A percentile compares a stretch with the other conserved stretches of the same genome.
These are phyloP conservation scores for Telmatherina bonti DNA, from an alignment of 2,797 vertebrate genomes.

Conservation along the genomic window DNA sequence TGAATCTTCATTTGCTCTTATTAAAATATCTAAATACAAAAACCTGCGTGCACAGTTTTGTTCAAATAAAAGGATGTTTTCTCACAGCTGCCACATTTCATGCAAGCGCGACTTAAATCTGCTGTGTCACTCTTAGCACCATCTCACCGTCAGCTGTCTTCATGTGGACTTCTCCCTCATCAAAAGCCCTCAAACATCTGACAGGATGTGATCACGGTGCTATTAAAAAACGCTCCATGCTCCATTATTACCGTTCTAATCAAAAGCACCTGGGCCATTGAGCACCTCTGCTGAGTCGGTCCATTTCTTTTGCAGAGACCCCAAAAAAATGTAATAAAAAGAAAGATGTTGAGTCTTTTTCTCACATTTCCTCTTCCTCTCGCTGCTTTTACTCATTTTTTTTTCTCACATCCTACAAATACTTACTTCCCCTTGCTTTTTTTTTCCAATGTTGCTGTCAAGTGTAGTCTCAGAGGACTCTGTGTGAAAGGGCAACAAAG, in stretches of 20 bases:
- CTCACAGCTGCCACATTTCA: constrained; percentile 33
- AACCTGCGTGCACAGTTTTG: too few relatives aligned
- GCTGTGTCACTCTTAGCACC: constrained; percentile 54
- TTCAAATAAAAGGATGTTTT: constrained; percentile 37
- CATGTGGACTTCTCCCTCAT: constrained; percentile 59
- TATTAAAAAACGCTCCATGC: constrained; percentile 58
- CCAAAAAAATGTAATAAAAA: constrained; percentile 30
- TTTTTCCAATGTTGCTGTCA: constrained; percentile 56
- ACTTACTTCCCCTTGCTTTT: constrained; percentile 30
- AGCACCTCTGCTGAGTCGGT: constrained; percentile 28
- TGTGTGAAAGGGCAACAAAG: constrained; percentile 75
- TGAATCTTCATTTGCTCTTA: neutral
- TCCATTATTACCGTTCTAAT: constrained; percentile 62
- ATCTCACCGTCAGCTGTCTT: constrained; percentile 46
- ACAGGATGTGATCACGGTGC: constrained; percentile 43
- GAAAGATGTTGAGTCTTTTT: constrained; percentile 28
- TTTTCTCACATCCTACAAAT: constrained; percentile 57
- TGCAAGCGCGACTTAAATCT: constrained; percentile 51
- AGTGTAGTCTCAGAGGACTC: constrained; percentile 67
- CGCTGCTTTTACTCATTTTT: constrained; percentile 38
- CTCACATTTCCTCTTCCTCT: constrained; percentile 41
- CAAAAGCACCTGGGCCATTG: constrained; percentile 59
- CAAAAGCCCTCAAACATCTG: constrained; percentile 33
- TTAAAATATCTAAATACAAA: neutral
- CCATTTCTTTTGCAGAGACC: constrained; percentile 26